phyloP scores from a whole-genome alignment of 2,888 invertebrate genomes.

The Tenthredo scrophulariae region DNA sequence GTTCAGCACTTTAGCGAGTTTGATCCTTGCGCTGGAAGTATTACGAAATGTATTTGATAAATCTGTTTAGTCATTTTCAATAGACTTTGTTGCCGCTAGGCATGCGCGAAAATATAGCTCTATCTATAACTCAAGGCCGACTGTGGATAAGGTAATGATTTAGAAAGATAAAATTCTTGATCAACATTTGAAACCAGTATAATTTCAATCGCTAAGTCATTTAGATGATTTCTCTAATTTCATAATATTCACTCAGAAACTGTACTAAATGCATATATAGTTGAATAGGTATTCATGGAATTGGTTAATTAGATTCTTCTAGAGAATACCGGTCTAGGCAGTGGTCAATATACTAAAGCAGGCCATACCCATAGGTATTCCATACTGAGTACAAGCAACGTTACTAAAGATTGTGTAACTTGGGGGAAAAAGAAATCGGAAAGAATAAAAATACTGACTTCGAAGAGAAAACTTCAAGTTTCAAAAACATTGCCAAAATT shows the following conservation, averaged over 20 bases:
- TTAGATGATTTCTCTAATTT: background rate
- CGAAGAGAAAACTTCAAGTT: background rate
- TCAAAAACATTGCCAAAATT: background rate
- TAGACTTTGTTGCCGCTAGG: background rate
- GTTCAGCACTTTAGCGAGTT: background rate
- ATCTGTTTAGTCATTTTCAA: conserved; percentile 39
- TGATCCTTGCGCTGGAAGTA: background rate
- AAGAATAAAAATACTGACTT: background rate
- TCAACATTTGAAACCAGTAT: background rate
- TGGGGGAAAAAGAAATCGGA: background rate
- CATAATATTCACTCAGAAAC: background rate
- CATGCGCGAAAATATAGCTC: background rate
- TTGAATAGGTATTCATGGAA: background rate
- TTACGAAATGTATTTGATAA: conserved; percentile 17
- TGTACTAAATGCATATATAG: too few relatives aligned
- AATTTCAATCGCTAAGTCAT: background rate
- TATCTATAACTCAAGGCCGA: background rate
- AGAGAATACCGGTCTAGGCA: background rate
- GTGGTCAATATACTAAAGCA: too few relatives aligned
- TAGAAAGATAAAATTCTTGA: background rate
- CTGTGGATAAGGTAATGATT: background rate
- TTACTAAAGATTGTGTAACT: background rate
- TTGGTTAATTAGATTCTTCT: background rate
- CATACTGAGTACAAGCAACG: background rate
- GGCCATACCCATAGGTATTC: background rate